Conservation (phyloP, 35 echinoderm and acorn worm genomes). For the Diadema setosum region DNA sequence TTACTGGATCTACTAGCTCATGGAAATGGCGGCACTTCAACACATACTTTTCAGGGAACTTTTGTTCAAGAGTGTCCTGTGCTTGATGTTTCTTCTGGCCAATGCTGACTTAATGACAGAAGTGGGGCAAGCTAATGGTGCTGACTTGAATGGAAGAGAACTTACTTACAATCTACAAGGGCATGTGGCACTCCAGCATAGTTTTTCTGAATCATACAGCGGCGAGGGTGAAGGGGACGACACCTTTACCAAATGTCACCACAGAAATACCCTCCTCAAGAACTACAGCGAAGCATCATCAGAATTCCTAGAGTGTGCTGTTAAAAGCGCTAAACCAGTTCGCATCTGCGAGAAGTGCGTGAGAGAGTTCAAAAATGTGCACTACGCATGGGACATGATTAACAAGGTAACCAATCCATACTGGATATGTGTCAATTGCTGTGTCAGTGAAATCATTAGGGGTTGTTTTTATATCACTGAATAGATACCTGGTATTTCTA, state of each 20-base stretch:
- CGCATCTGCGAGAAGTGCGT: not conserved
- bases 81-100: not conserved
- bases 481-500: not conserved
- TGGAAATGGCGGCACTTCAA: no score
- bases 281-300: not conserved
- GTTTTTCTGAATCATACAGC: not conserved
- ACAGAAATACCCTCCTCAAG: not conserved
- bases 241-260: not conserved
- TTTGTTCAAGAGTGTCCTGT: no score
- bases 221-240: not conserved
- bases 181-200: not conserved
- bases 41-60: no score
- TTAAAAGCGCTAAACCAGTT: not conserved
- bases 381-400: not conserved
- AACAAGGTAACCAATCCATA: not conserved
- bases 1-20: no score
- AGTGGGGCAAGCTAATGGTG: not conserved
- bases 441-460: no score
- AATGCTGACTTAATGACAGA: not conserved
- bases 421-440: no score
- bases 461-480: no score
- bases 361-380: not conserved
- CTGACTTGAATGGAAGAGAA: not conserved
- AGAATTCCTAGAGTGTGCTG: not conserved
- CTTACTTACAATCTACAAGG: not conserved